phyloP scores from a whole-genome alignment of 1,140 invertebrate species.

The Oncopeltus fasciatus region DNA sequence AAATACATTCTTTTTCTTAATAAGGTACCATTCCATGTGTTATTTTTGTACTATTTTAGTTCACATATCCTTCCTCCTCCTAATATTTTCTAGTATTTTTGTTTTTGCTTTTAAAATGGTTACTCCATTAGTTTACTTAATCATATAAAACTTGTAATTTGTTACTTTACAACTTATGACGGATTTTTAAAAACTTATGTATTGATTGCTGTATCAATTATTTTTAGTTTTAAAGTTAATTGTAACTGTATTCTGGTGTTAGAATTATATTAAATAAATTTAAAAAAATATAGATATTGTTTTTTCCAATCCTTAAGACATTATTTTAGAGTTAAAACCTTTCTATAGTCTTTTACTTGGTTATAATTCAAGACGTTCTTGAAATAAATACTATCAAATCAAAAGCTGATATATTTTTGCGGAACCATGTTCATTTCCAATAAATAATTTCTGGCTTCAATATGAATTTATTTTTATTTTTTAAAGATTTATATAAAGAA shows the following conservation, averaged over 20 bases:
- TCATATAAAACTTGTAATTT: not conserved
- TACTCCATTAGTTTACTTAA: not conserved
- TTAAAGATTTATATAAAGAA: too few relatives aligned
- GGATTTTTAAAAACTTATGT: not conserved
- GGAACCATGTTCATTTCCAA: too few relatives aligned
- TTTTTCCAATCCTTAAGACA: too few relatives aligned
- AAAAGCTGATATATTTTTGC: too few relatives aligned
- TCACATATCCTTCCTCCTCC: not conserved
- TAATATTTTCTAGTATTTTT: not conserved
- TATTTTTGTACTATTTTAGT: not conserved
- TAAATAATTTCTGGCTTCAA: too few relatives aligned
- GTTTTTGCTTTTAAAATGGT: not conserved
- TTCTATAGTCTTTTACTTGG: too few relatives aligned
- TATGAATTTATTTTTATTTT: too few relatives aligned
- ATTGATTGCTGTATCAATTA: not conserved
- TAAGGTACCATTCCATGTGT: not conserved
- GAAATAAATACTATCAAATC: too few relatives aligned
- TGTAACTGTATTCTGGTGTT: constrained; percentile 3
- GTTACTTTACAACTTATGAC: not conserved
- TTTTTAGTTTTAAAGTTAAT: constrained; percentile 3
- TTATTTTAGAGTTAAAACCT: too few relatives aligned
- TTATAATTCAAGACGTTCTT: too few relatives aligned
- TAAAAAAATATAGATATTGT: too few relatives aligned
- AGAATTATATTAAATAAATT: too few relatives aligned
- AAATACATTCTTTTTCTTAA: not conserved